Evolutionary conservation across 2,888 invertebrate genomes (phyloP), one percentile per base, ranked within the genome.

Genomic region (Coenonympha glycerion): DNA sequence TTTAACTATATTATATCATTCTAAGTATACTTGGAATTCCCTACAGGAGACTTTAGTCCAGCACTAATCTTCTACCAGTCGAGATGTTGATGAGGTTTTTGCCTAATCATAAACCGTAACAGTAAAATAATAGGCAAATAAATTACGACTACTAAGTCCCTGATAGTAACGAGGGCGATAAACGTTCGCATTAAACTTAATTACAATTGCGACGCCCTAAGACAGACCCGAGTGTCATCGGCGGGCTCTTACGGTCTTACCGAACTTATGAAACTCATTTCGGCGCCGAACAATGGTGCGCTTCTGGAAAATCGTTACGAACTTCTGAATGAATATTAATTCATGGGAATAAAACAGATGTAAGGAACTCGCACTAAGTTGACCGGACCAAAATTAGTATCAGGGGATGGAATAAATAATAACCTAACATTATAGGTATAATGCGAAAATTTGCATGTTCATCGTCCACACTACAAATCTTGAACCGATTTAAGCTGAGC

Each of bases 111-210:
- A 22, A 22, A 37, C 11, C 8, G 37, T 13, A 19, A 11, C 8
- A 41, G 40, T 55, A 37, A 55, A 54, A 42, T 37, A 9, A 42
- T 45, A 41, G 30, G 57, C 49, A 53, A 51, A 58, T 56, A 60
- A 56, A 64, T 49, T 49, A 51, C 61, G 65, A 68, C 71, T 67
- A 73, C 68, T 70, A 78, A 76, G 70, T 76, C 74, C 68, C 61
- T 71, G 67, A 70, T 73, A 70, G 71, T 73, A 76, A 78, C 71
- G 69, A 66, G 59, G 51, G 60, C 72, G 69, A 75, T 79, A 75
- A 81, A 76, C 79, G 77, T 58, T 64, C 47, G 64, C 74, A 76
- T 81, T 78, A 79, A 74, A 73, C 70, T 75, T 79, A 76, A 79
- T 79, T 73, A 79, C 76, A 61, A 52, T 61, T 64, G 65, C 62